A percentile compares a stretch with the other conserved stretches of the same genome.
phyloP scores from a whole-genome alignment of 1,140 invertebrate genomes.

The Daktulosphaira vitifoliae region DNA sequence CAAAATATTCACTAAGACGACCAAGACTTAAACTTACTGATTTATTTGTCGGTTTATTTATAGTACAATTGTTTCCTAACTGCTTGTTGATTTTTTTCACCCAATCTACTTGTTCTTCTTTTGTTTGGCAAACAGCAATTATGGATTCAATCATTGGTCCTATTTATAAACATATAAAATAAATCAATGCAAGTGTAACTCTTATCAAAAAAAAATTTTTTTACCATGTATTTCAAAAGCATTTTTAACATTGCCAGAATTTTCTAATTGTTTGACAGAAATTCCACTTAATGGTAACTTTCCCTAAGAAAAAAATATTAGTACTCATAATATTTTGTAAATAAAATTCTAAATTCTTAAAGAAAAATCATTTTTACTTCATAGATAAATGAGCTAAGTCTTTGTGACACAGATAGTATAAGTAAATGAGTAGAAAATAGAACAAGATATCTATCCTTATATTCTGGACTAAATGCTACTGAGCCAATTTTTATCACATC shows the following conservation, averaged over 20 bases:
- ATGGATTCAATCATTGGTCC: conserved; percentile 85
- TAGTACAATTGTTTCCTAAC: conserved; percentile 47
- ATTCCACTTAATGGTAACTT: conserved; percentile 82
- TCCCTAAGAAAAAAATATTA: conserved; percentile 53
- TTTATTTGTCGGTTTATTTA: conserved; percentile 6
- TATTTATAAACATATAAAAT: conserved; percentile 41
- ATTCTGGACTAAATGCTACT: conserved; percentile 68
- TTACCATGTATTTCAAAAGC: conserved; percentile 81
- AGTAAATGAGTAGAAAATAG: conserved; percentile 79
- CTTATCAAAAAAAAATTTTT: conserved; percentile 4
- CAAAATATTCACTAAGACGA: conserved; percentile 63
- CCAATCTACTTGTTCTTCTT: conserved; percentile 78
- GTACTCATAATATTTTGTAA: not conserved
- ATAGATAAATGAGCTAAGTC: conserved; percentile 91
- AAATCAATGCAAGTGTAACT: no score
- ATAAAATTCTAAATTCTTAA: not conserved
- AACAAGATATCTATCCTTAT: conserved; percentile 84
- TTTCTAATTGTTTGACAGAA: conserved; percentile 63
- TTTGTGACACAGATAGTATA: conserved; percentile 80
- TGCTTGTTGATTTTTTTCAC: conserved; percentile 65
- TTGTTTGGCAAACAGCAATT: conserved; percentile 72
- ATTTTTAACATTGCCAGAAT: conserved; percentile 70
- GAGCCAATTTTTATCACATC: conserved; percentile 79
- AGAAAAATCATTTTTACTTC: conserved; percentile 60
- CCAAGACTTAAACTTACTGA: conserved; percentile 40